Percentiles rank a stretch among this genome's conserved stretches.
Conservation (phyloP, 2,113 vertebrate species). For the Axis porcinus region DNA sequence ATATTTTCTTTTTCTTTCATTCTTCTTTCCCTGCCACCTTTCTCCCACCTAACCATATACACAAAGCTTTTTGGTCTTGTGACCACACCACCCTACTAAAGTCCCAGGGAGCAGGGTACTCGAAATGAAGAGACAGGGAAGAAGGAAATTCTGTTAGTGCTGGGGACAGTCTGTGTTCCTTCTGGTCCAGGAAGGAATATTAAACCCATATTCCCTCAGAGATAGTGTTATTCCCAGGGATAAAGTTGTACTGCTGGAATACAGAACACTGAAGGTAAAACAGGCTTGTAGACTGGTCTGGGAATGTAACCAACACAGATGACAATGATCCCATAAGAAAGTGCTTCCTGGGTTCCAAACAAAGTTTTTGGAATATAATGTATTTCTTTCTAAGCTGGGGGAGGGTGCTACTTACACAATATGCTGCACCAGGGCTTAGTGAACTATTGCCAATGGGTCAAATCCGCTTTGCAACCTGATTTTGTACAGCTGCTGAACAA, state of each 20-base stretch:
- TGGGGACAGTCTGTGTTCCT: neutral
- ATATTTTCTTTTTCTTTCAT: conserved; percentile 9
- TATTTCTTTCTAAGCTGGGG: conserved; percentile 12
- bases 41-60: neutral
- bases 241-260: conserved; percentile 2
- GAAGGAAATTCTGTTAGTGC: neutral
- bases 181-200: neutral
- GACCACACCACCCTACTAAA: neutral
- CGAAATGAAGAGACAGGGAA: neutral
- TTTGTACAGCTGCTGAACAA: neutral
- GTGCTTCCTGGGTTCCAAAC: neutral
- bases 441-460: neutral
- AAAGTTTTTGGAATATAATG: conserved; percentile 13
- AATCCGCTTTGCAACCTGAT: neutral
- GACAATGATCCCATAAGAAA: conserved; percentile 21
- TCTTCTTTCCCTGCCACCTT: neutral
- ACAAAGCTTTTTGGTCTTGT: neutral
- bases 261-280: neutral
- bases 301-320: conserved; percentile 12
- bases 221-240: neutral
- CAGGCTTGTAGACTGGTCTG: neutral
- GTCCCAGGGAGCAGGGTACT: neutral
- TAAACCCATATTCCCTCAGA: neutral
- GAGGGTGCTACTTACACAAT: neutral
- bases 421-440: neutral